Conservation (phyloP, 1,140 invertebrate genomes). For the Magallana ariakensis region DNA sequence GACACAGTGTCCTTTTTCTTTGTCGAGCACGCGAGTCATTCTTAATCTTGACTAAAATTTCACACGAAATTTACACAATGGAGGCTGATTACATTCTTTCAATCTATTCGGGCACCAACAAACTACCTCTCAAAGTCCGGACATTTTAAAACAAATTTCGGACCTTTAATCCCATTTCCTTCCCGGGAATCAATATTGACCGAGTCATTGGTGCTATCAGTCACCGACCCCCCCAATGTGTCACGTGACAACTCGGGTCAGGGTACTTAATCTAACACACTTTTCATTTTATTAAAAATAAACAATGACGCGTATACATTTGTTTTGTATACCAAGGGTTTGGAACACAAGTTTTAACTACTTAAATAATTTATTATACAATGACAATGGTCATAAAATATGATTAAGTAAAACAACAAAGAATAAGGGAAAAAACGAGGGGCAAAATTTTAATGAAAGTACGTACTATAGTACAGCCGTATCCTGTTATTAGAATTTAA, state of each 20-base stretch:
- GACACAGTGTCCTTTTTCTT: neutral
- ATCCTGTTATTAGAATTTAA: too few species aligned
- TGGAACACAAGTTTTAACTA: too few species aligned
- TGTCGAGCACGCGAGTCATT: neutral
- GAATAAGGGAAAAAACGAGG: too few species aligned
- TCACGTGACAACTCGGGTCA: neutral
- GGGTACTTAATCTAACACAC: neutral
- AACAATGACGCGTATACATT: too few species aligned
- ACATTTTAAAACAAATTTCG: neutral
- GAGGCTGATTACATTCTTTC: neutral
- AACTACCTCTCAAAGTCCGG: neutral
- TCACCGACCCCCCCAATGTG: neutral
- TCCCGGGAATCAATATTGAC: slow-evolving; percentile 23
- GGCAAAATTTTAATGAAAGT: too few species aligned
- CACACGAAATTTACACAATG: slow-evolving; percentile 6
- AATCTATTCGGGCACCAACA: neutral
- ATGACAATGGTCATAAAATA: too few species aligned
- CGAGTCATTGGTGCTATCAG: slow-evolving; percentile 10
- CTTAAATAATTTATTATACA: too few species aligned
- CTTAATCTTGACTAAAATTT: neutral
- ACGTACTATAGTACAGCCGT: too few species aligned
- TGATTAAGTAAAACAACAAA: too few species aligned
- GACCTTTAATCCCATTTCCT: slow-evolving; percentile 33
- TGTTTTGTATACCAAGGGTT: too few species aligned
- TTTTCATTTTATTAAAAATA: too few species aligned